These are phyloP conservation scores for Venusia cambrica DNA, from an alignment of 2,888 invertebrate species.

Conservation along the genomic window DNA sequence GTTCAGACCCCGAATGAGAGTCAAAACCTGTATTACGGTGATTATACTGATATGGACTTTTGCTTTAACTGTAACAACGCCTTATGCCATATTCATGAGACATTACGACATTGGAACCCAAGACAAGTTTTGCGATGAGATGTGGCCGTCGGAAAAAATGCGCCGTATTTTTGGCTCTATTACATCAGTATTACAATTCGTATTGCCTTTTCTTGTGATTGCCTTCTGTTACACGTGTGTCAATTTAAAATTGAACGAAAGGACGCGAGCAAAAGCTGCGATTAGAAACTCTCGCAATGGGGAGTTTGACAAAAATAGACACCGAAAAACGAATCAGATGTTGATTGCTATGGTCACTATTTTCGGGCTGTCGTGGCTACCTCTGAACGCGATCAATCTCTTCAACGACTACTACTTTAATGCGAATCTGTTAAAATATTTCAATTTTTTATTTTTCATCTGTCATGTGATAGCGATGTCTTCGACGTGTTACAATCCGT, in stretches of 20 bases:
- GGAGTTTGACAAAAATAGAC: constrained; percentile 93
- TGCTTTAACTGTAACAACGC: constrained; percentile 92
- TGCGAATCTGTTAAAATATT: constrained; percentile 89
- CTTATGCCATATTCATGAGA: constrained; percentile 93
- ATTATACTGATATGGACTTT: constrained; percentile 96
- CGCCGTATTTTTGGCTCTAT: constrained; percentile 91
- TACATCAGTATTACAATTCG: constrained; percentile 95
- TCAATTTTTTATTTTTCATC: constrained; percentile 93
- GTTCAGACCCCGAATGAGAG: constrained; percentile 95
- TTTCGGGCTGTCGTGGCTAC: constrained; percentile 97
- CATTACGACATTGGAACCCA: constrained; percentile 70
- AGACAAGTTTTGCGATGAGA: constrained; percentile 88
- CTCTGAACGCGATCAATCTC: constrained; percentile 94
- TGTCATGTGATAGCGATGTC: constrained; percentile 97
- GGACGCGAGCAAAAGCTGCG: constrained; percentile 92
- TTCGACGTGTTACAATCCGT: constrained; percentile 97
- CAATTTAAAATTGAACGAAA: constrained; percentile 91
- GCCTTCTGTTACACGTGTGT: constrained; percentile 97
- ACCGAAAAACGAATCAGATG: constrained; percentile 97
- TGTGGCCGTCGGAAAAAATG: constrained; percentile 93
- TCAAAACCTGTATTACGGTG: constrained; percentile 90
- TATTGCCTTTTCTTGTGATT: constrained; percentile 96
- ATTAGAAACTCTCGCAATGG: constrained; percentile 92
- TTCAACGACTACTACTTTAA: constrained; percentile 89
- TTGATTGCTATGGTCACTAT: constrained; percentile 98